These are phyloP conservation scores for Catharus ustulatus DNA, from an alignment of 2,797 vertebrate species.

Conservation along the genomic window DNA sequence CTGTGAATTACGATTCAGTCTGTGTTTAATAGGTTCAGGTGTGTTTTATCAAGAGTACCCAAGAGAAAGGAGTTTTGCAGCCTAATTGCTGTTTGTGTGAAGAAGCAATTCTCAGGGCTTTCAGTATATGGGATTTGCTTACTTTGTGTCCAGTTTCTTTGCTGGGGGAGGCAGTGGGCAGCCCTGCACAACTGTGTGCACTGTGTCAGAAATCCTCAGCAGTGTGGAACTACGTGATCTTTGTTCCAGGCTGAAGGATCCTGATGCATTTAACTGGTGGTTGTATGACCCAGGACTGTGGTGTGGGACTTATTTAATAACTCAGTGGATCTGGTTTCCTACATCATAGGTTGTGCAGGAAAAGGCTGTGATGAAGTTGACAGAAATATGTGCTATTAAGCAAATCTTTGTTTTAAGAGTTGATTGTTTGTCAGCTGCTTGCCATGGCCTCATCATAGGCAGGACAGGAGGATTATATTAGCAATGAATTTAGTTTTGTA, in stretches of 20 bases:
- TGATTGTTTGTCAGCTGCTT: not conserved
- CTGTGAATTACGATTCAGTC: not conserved
- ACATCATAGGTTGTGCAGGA: not conserved
- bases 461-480: not conserved
- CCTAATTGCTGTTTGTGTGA: not conserved
- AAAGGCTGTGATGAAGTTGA: not conserved
- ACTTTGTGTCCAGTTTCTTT: not conserved
- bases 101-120: not conserved
- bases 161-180: not conserved
- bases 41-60: not conserved
- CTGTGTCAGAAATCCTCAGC: not conserved
- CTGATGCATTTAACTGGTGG: not conserved
- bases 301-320: accelerated
- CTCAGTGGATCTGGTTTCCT: not conserved
- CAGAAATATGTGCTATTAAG: not conserved
- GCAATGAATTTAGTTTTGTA: not conserved
- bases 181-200: accelerated
- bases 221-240: accelerated
- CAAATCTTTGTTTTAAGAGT: accelerated
- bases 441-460: not conserved
- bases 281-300: not conserved
- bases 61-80: not conserved
- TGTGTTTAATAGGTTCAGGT: not conserved
- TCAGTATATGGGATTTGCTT: not conserved
- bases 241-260: not conserved